phyloP scores from a whole-genome alignment of 2,888 invertebrate genomes.

The Vanessa cardui region DNA sequence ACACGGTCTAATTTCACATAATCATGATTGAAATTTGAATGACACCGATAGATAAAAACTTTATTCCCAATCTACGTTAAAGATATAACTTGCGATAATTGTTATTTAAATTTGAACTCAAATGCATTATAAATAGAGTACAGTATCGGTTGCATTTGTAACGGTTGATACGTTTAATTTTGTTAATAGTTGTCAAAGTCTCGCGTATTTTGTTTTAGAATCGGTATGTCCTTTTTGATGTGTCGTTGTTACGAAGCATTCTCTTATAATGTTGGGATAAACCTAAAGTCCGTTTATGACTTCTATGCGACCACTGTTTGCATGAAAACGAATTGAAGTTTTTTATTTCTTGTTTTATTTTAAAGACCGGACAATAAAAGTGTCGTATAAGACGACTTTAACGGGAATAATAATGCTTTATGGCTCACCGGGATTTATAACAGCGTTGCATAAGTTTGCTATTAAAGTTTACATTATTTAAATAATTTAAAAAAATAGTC shows the following conservation, averaged over 20 bases:
- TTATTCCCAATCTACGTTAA: constrained; percentile 53
- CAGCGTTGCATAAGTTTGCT: background rate
- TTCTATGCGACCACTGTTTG: constrained; percentile 68
- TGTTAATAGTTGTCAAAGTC: constrained; percentile 53
- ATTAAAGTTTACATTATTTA: background rate
- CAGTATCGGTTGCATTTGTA: constrained; percentile 38
- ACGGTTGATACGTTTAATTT: constrained; percentile 45
- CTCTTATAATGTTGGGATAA: constrained; percentile 72
- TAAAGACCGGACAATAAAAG: constrained; percentile 50
- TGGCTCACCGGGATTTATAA: background rate
- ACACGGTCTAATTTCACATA: constrained; percentile 49
- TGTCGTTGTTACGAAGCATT: constrained; percentile 64
- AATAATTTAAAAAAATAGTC: background rate
- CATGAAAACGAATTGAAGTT: constrained; percentile 68
- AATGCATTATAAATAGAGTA: constrained; percentile 17
- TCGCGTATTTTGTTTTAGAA: constrained; percentile 68
- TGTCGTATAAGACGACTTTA: constrained; percentile 49
- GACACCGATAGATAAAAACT: constrained; percentile 75
- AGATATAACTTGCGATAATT: constrained; percentile 44
- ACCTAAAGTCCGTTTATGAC: constrained; percentile 72
- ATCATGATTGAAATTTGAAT: constrained; percentile 51
- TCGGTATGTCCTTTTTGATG: constrained; percentile 70
- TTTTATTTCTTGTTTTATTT: constrained; percentile 71
- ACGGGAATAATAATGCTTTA: constrained; percentile 36
- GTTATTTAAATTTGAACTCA: constrained; percentile 43